Conservation (phyloP, 2,113 vertebrate genomes). For the Silurus meridionalis region DNA sequence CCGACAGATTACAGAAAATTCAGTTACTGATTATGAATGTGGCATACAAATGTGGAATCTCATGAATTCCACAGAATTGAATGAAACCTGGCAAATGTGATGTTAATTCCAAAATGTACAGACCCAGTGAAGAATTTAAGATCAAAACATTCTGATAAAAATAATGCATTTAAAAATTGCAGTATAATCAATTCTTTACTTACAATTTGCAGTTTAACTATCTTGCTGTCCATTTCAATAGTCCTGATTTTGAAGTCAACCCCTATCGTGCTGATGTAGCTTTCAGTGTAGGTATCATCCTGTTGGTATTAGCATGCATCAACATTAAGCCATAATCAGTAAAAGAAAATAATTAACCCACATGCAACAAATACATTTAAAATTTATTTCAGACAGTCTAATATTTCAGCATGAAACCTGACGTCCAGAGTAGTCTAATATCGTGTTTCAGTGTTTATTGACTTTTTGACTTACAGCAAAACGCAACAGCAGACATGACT, state of each 20-base stretch:
- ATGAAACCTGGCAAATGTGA: not conserved
- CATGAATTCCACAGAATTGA: not conserved
- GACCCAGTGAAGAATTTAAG: not conserved
- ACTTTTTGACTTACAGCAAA: slow-evolving; percentile 89
- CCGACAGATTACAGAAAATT: too few relatives aligned
- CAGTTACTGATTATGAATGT: not conserved
- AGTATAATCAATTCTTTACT: slow-evolving; percentile 62
- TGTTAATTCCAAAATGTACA: not conserved
- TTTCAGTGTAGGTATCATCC: slow-evolving; percentile 98
- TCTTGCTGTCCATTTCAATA: slow-evolving; percentile 97
- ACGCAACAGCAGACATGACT: slow-evolving; percentile 95
- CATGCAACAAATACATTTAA: not conserved
- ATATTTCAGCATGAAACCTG: not conserved
- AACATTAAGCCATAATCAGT: not conserved
- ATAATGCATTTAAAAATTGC: not conserved
- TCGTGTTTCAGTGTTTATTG: not conserved
- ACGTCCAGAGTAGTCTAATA: not conserved
- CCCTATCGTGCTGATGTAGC: slow-evolving; percentile 98
- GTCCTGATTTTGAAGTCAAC: slow-evolving; percentile 99
- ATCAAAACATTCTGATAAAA: not conserved
- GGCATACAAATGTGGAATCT: not conserved
- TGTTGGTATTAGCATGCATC: slow-evolving; percentile 54
- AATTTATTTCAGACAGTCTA: not conserved
- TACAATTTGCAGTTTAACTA: slow-evolving; percentile 97
- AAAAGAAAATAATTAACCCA: not conserved